Conservation (phyloP, 2,888 invertebrate species). For the Tetramorium bicarinatum region DNA sequence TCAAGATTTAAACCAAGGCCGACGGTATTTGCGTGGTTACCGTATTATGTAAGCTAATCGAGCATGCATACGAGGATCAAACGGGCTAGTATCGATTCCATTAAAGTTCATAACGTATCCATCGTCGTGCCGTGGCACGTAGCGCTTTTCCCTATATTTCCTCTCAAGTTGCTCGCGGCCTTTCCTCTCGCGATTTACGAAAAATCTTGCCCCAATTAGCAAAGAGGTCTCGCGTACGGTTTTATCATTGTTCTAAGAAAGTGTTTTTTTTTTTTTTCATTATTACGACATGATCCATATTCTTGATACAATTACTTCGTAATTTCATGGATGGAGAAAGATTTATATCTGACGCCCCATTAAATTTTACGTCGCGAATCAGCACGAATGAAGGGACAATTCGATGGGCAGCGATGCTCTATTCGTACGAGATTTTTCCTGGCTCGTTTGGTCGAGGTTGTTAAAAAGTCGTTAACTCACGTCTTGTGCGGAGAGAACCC, state of each 20-base stretch:
- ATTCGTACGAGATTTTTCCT: background rate
- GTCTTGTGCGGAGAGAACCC: conserved; percentile 84
- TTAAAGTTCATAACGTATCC: conserved; percentile 32
- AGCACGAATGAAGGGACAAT: background rate
- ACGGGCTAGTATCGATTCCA: conserved; percentile 28
- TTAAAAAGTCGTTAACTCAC: conserved; percentile 76
- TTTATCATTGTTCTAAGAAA: background rate
- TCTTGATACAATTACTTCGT: background rate
- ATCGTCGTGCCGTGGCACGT: background rate
- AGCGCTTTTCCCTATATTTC: background rate
- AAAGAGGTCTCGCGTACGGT: background rate
- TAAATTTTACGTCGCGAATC: background rate
- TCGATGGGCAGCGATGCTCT: background rate
- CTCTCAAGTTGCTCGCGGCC: background rate
- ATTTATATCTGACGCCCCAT: background rate
- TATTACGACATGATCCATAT: background rate
- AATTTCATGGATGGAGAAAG: background rate
- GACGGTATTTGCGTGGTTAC: conserved; percentile 54
- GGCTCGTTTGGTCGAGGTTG: background rate
- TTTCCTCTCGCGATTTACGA: background rate
- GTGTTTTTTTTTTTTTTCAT: background rate
- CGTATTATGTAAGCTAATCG: conserved; percentile 47
- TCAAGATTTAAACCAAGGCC: conserved; percentile 56
- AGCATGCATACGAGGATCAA: conserved; percentile 52
- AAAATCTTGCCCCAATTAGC: conserved; percentile 13